Evolutionary conservation across 1,140 invertebrate genomes (phyloP).

Genomic region (Drosophila aff.): DNA sequence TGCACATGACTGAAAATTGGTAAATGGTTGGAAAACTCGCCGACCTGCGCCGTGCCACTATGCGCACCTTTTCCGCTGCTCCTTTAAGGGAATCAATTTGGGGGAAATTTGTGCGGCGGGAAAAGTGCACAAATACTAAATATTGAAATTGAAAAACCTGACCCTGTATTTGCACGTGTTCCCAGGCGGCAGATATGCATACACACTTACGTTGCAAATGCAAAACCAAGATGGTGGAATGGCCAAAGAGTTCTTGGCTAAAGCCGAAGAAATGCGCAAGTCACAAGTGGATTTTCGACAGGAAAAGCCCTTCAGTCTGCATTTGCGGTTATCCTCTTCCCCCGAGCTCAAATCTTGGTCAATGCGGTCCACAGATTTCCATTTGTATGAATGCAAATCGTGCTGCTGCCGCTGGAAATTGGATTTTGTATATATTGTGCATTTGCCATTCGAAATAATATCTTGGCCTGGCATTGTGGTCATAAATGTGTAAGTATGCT

Average conservation of each 20-base stretch:
- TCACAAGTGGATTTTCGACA: constrained; percentile 71
- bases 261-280: constrained; percentile 50
- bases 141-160: constrained; percentile 45
- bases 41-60: constrained; percentile 13
- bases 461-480: constrained; percentile 29
- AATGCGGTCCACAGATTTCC: constrained; percentile 28
- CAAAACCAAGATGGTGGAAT: constrained; percentile 36
- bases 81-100: constrained; percentile 57
- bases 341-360: constrained; percentile 6
- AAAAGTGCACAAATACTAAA: constrained; percentile 12
- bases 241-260: constrained; percentile 30
- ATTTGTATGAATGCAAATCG: constrained; percentile 19
- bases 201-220: constrained; percentile 45
- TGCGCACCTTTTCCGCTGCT: not conserved
- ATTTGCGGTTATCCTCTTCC: constrained; percentile 40
- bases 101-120: constrained; percentile 17
- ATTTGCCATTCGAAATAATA: constrained; percentile 47
- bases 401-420: constrained; percentile 43
- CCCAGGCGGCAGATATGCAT: constrained; percentile 23
- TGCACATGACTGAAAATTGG: constrained; percentile 55
- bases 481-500: constrained; percentile 51
- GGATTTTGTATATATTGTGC: constrained; percentile 61
- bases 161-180: constrained; percentile 18
- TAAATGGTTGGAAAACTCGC: constrained; percentile 44
- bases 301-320: constrained; percentile 54